Evolutionary conservation across 2,888 invertebrate genomes (phyloP).

Genomic region (Epistrophe grossulariae): DNA sequence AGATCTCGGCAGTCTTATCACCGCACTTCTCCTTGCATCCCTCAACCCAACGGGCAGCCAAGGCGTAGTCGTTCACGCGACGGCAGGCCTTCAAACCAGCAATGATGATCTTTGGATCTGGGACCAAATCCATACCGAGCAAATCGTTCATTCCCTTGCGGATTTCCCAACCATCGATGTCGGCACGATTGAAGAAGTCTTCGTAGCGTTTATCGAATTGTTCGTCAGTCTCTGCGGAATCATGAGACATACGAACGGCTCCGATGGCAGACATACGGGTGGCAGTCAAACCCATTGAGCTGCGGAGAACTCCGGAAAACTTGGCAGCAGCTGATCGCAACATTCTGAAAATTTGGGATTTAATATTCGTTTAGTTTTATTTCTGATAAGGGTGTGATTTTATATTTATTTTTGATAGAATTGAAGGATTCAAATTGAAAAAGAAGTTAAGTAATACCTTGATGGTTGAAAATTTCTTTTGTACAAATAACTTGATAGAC

Average conservation of each 20-base stretch:
- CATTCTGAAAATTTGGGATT: slow-evolving; percentile 82
- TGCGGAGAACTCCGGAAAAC: slow-evolving; percentile 82
- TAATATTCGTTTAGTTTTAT: background rate
- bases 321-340: slow-evolving; percentile 84
- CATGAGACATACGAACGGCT: slow-evolving; percentile 83
- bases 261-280: slow-evolving; percentile 80
- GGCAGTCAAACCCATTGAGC: slow-evolving; percentile 79
- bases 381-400: background rate
- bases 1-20: slow-evolving; percentile 89
- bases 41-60: slow-evolving; percentile 97
- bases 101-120: slow-evolving; percentile 94
- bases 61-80: slow-evolving; percentile 95
- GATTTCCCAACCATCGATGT: slow-evolving; percentile 97
- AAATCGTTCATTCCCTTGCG: slow-evolving; percentile 96
- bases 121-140: slow-evolving; percentile 94
- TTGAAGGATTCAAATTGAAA: slow-evolving; percentile 28
- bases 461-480: slow-evolving; percentile 48
- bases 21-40: slow-evolving; percentile 96
- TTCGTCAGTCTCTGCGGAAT: slow-evolving; percentile 90
- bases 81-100: slow-evolving; percentile 96
- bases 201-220: slow-evolving; percentile 94
- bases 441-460: slow-evolving; percentile 80
- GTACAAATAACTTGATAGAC: slow-evolving; percentile 39
- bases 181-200: slow-evolving; percentile 92
- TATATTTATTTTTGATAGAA: background rate